These are phyloP conservation scores for Hipparchia sbordonii DNA, from an alignment of 2,888 invertebrate species.

Conservation along the genomic window DNA sequence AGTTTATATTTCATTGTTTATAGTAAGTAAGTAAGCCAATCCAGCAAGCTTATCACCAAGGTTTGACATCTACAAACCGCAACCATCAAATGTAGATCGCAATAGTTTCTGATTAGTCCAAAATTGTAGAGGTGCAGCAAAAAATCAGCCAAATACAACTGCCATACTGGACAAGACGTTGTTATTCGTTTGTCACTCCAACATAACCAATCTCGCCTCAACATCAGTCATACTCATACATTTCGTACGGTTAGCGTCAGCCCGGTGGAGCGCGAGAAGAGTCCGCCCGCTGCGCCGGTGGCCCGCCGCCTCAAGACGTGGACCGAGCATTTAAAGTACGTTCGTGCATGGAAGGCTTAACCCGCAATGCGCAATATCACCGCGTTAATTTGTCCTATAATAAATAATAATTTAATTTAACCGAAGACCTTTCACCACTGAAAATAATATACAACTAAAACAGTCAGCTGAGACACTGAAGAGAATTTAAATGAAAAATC, in stretches of 20 bases:
- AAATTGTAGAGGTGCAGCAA: background rate
- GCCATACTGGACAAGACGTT: background rate
- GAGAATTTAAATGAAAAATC: too few species aligned
- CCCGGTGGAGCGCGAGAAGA: constrained; percentile 49
- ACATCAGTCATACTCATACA: constrained; percentile 52
- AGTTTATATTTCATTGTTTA: too few species aligned
- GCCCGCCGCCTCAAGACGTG: constrained; percentile 73
- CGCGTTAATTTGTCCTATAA: background rate
- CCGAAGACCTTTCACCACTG: background rate
- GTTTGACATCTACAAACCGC: background rate
- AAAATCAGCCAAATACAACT: background rate
- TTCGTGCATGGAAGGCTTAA: constrained; percentile 49
- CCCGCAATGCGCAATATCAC: constrained; percentile 6
- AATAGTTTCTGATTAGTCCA: background rate
- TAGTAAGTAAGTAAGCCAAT: too few species aligned
- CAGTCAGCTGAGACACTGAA: too few species aligned
- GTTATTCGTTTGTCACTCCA: background rate
- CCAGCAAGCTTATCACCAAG: too few species aligned
- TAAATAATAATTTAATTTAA: too few species aligned
- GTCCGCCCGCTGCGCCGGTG: constrained; percentile 52
- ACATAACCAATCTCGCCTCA: constrained; percentile 47
- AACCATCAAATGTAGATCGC: too few species aligned
- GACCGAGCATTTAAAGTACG: constrained; percentile 76
- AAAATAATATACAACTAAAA: background rate
- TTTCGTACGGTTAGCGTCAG: constrained; percentile 57